Conservation (phyloP, 2,888 invertebrate genomes). For the Ditylenchus weischeri region DNA sequence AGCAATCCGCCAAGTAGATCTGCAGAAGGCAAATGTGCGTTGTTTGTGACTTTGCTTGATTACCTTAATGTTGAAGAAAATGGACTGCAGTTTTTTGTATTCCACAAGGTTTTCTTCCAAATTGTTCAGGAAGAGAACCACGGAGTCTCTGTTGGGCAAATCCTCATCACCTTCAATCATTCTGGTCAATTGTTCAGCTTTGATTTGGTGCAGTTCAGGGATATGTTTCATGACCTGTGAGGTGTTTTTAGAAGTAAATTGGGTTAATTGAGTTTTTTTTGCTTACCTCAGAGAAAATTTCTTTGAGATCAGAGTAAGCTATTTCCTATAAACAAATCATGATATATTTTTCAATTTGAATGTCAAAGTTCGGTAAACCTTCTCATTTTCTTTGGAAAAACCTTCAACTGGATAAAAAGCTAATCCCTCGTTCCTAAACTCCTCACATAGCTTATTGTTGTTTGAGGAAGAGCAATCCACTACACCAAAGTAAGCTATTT, state of each 20-base stretch:
- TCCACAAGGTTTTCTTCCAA: not conserved
- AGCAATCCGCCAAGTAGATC: slow-evolving; percentile 62
- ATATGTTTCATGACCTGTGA: slow-evolving; percentile 62
- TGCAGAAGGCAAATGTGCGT: slow-evolving; percentile 14
- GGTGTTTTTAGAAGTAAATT: no score
- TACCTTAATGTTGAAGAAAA: slow-evolving; percentile 1
- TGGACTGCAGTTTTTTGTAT: slow-evolving; percentile 62
- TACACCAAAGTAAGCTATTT: slow-evolving; percentile 64
- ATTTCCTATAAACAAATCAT: slow-evolving; percentile 55
- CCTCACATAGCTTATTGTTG: slow-evolving; percentile 63
- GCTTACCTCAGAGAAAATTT: slow-evolving; percentile 63
- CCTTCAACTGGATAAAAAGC: slow-evolving; percentile 59
- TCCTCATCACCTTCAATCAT: slow-evolving; percentile 35
- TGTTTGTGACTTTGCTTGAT: slow-evolving; percentile 10
- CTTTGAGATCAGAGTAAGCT: slow-evolving; percentile 62
- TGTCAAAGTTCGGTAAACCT: slow-evolving; percentile 17
- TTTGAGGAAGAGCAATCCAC: slow-evolving; percentile 61
- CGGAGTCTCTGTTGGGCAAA: not conserved
- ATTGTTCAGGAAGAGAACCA: slow-evolving; percentile 20
- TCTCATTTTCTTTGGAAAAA: slow-evolving; percentile 35
- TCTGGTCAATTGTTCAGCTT: slow-evolving; percentile 66
- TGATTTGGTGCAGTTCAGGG: slow-evolving; percentile 67
- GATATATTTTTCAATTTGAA: no score
- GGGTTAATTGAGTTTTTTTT: no score
- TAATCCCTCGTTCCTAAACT: slow-evolving; percentile 59